A percentile compares a stretch with the other conserved stretches of the same genome.
These are phyloP conservation scores for Agraylea sexmaculata DNA, from an alignment of 1,140 invertebrate species.

Conservation along the genomic window DNA sequence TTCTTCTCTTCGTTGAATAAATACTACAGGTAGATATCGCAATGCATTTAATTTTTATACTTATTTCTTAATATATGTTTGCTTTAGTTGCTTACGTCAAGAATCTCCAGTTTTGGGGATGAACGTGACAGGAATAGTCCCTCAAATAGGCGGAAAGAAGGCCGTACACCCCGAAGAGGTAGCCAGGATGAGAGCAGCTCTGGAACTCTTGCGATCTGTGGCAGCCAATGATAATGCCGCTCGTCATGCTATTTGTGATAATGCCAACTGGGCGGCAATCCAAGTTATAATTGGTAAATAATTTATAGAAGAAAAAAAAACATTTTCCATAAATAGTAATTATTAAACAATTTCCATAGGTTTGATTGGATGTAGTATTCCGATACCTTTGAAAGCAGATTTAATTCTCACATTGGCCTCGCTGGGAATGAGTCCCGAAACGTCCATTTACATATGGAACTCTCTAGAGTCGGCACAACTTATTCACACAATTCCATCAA, in stretches of 20 bases:
- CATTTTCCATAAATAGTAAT: too few relatives aligned
- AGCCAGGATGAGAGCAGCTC: conserved; percentile 72
- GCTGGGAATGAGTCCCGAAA: conserved; percentile 59
- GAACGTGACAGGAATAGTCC: conserved; percentile 7
- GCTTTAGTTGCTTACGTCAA: conserved; percentile 44
- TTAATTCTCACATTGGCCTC: conserved; percentile 65
- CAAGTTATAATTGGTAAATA: conserved; percentile 53
- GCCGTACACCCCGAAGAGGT: conserved; percentile 74
- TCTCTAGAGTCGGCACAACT: conserved; percentile 79
- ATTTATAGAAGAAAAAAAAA: too few relatives aligned
- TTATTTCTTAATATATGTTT: not conserved
- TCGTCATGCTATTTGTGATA: conserved; percentile 69
- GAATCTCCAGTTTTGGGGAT: conserved; percentile 27
- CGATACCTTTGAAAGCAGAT: conserved; percentile 73
- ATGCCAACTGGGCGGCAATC: conserved; percentile 72
- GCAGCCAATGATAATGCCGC: conserved; percentile 68
- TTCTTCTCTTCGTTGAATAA: conserved; percentile 76
- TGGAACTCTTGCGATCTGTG: conserved; percentile 65
- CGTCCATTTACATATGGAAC: conserved; percentile 73
- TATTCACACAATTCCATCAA: conserved; percentile 53
- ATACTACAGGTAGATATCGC: conserved; percentile 47
- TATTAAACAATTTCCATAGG: conserved; percentile 34
- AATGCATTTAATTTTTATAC: conserved; percentile 1
- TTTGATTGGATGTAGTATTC: conserved; percentile 74
- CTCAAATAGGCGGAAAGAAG: too few relatives aligned